Percentiles rank a stretch among this genome's conserved stretches.
Evolutionary conservation across 2,113 vertebrate species (phyloP).

Genomic region (Pionites leucogaster): DNA sequence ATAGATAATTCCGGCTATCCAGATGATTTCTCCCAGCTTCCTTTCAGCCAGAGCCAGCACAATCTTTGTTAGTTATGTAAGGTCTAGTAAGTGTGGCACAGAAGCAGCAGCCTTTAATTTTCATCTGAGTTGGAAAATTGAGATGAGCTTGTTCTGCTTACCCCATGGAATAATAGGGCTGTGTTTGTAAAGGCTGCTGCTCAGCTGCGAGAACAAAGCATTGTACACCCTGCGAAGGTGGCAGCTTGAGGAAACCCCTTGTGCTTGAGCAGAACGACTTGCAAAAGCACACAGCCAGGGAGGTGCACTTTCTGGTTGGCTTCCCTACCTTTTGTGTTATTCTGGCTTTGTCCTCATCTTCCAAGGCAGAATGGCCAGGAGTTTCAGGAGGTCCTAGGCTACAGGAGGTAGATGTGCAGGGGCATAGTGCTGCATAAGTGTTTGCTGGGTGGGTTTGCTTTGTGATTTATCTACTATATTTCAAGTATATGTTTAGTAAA

Average conservation of each 20-base stretch:
- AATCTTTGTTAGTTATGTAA: constrained; percentile 5
- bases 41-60: constrained; percentile 25
- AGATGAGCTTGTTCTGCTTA: background rate
- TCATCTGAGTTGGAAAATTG: background rate
- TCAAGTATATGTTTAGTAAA: background rate
- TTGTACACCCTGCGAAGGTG: background rate
- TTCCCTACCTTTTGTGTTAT: background rate
- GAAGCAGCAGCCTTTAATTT: constrained; percentile 40
- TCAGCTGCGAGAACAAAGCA: constrained; percentile 23
- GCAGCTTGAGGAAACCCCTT: background rate
- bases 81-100: constrained; percentile 13
- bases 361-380: background rate
- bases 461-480: background rate
- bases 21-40: constrained; percentile 43
- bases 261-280: background rate
- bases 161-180: constrained; percentile 6
- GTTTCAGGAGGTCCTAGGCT: background rate
- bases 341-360: background rate
- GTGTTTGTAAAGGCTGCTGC: constrained; percentile 16
- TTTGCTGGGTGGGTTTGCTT: background rate
- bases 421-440: background rate
- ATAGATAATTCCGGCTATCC: constrained; percentile 29
- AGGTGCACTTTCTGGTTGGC: background rate
- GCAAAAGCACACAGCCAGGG: background rate
- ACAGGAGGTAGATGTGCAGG: background rate